phyloP scores from a whole-genome alignment of 2,113 vertebrate genomes.

The Pteruthius melanotis region DNA sequence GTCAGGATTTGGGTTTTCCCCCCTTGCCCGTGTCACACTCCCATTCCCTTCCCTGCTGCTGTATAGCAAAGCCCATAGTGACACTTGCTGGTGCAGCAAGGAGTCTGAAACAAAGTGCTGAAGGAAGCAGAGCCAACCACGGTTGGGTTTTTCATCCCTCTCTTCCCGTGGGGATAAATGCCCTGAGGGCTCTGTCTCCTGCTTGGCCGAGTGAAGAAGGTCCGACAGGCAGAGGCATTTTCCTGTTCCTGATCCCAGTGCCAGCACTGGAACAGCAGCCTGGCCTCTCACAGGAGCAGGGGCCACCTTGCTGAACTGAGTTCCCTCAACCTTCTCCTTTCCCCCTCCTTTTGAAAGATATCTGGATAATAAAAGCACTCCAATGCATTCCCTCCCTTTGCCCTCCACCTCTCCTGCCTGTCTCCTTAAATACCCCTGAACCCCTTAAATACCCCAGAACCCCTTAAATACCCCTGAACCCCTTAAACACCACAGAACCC shows the following conservation, averaged over 20 bases:
- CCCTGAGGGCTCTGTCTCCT: neutral
- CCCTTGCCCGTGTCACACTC: neutral
- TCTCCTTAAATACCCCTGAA: neutral
- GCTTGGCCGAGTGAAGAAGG: neutral
- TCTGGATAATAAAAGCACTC: neutral
- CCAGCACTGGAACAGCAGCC: neutral
- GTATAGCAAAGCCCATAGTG: slow-evolving; percentile 39
- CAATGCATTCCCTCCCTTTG: neutral
- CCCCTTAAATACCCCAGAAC: neutral
- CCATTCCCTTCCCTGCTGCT: neutral
- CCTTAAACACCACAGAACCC: no score
- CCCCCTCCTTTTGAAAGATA: neutral
- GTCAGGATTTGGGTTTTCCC: rapidly evolving
- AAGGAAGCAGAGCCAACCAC: neutral
- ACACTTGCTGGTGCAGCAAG: slow-evolving; percentile 38
- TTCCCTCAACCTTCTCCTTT: neutral
- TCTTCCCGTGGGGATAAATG: neutral
- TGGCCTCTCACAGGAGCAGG: neutral
- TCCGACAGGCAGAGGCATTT: neutral
- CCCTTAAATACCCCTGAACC: no score
- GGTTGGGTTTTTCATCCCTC: neutral
- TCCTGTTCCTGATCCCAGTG: neutral
- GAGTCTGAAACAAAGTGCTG: neutral
- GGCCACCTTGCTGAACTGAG: neutral
- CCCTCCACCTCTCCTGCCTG: neutral